Conservation (phyloP, 2,888 invertebrate genomes). For the Rhagonycha fulva region DNA sequence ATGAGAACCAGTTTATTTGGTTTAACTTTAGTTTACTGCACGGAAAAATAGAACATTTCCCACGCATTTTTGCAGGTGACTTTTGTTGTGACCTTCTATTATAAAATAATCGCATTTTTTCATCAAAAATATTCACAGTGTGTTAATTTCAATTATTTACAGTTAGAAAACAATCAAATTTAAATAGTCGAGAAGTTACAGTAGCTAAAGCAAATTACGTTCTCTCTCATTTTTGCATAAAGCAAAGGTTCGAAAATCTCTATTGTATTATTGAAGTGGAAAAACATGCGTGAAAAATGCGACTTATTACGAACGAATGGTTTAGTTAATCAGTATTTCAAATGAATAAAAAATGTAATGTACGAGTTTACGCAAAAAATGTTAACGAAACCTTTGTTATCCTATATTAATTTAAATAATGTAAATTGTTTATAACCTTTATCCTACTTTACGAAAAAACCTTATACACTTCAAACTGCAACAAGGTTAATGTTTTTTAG, state of each 20-base stretch:
- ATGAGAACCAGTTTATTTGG: conserved; percentile 1
- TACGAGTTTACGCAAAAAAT: neutral
- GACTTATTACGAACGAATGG: neutral
- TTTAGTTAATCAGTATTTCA: neutral
- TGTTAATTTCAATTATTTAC: conserved; percentile 10
- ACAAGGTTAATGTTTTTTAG: neutral
- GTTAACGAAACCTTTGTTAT: neutral
- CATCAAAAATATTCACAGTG: neutral
- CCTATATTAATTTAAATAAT: neutral
- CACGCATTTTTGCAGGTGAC: conserved; percentile 16
- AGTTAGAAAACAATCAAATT: conserved; percentile 6
- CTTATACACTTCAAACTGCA: neutral
- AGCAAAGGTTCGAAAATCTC: neutral
- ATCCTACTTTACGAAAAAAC: neutral
- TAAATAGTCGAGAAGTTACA: neutral
- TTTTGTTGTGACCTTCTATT: conserved; percentile 14
- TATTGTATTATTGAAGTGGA: neutral
- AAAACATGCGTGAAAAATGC: neutral
- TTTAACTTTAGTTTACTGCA: neutral
- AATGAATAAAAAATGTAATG: neutral
- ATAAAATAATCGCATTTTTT: conserved; percentile 5
- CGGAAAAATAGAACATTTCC: conserved; percentile 11
- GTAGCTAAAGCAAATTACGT: neutral
- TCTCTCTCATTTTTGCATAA: neutral
- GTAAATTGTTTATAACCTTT: neutral